Conservation (phyloP, 2,113 vertebrate genomes). For the Ammodytes dubius region DNA sequence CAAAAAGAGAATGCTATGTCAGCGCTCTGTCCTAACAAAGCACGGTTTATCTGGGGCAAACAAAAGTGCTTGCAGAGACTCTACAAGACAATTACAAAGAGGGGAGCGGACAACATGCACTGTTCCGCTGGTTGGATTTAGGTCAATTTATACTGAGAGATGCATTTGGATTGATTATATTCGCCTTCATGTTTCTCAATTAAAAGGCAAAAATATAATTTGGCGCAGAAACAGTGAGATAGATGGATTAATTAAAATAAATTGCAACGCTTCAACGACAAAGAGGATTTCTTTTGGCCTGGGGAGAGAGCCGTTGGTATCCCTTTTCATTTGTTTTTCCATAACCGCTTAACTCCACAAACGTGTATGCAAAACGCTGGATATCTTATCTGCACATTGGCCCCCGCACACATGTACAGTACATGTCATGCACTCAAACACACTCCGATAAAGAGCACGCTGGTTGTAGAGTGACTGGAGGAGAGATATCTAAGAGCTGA, state of each 20-base stretch:
- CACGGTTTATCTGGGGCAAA: constrained; percentile 56
- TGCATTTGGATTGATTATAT: constrained; percentile 23
- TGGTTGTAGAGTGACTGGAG: neutral
- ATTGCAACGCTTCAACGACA: constrained; percentile 12
- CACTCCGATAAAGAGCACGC: constrained; percentile 28
- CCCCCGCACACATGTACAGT: neutral
- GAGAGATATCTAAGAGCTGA: neutral
- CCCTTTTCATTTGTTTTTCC: neutral
- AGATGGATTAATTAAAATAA: constrained; percentile 16
- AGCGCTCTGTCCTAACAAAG: constrained; percentile 76
- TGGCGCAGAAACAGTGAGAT: constrained; percentile 4
- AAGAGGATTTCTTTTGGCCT: neutral
- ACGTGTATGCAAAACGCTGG: constrained; percentile 42
- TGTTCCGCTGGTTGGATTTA: constrained; percentile 42
- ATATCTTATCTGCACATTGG: constrained; percentile 33
- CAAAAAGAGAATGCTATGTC: constrained; percentile 70
- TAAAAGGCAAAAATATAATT: constrained; percentile 18
- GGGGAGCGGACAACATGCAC: constrained; percentile 43
- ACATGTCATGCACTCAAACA: neutral
- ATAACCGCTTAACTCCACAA: neutral
- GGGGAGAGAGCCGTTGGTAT: neutral
- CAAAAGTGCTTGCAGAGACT: constrained; percentile 59
- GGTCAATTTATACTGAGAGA: constrained; percentile 45
- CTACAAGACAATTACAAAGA: constrained; percentile 47
- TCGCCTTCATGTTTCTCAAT: neutral